These are phyloP conservation scores for Scleropages formosus DNA, from an alignment of 2,797 vertebrate species.

Conservation along the genomic window DNA sequence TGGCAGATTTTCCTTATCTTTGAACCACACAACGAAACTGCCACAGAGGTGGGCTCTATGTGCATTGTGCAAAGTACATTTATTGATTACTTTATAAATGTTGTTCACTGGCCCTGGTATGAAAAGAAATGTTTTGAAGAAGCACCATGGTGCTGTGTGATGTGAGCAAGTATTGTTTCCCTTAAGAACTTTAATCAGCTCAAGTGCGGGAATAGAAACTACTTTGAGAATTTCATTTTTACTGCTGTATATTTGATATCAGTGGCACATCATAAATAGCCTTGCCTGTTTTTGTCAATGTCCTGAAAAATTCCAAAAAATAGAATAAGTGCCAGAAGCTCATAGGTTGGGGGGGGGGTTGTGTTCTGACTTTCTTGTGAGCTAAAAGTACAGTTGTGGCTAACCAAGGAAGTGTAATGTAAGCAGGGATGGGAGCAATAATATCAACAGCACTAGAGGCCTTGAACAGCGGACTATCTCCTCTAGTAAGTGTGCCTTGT, in stretches of 20 bases:
- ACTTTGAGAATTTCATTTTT: neutral
- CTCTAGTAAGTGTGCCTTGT: neutral
- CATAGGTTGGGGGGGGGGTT: neutral
- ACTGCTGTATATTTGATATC: constrained; percentile 2
- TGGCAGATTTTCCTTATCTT: neutral
- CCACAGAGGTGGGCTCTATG: neutral
- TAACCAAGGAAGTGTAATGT: neutral
- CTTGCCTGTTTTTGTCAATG: neutral
- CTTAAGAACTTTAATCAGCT: neutral
- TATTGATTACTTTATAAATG: too few relatives aligned
- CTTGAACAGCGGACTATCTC: neutral
- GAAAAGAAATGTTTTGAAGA: neutral
- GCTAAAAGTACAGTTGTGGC: too few relatives aligned
- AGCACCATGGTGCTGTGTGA: neutral
- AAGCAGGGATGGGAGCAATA: neutral
- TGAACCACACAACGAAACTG: neutral
- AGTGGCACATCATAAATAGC: too few relatives aligned
- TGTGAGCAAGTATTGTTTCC: neutral
- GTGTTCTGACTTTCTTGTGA: too few relatives aligned
- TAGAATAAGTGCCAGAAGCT: too few relatives aligned
- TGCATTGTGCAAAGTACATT: neutral
- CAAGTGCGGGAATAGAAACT: neutral
- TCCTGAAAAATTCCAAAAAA: neutral
- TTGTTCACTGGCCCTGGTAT: too few relatives aligned
- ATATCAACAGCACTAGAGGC: neutral